phyloP scores from a whole-genome alignment of 2,888 invertebrate genomes.

The Dryomyza anilis region DNA sequence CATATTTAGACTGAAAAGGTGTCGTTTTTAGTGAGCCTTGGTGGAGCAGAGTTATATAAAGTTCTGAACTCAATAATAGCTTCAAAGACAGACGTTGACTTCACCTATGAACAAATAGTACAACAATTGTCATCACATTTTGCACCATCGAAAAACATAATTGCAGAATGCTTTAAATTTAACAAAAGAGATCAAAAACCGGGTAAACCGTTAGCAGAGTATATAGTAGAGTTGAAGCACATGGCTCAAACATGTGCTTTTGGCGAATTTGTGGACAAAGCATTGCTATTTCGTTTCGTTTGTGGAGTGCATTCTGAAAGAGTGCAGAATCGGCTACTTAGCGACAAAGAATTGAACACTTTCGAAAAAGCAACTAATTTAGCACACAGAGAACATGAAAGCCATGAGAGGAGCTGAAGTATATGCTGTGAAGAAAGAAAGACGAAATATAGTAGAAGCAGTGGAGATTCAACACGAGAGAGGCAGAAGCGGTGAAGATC shows the following conservation, averaged over 20 bases:
- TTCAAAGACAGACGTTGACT: slow-evolving; percentile 21
- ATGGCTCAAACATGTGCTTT: slow-evolving; percentile 11
- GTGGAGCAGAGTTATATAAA: slow-evolving; percentile 25
- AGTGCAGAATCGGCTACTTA: slow-evolving; percentile 8
- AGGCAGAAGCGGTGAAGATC: not conserved
- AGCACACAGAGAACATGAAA: not conserved
- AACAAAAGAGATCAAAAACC: slow-evolving; percentile 21
- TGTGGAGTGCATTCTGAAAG: slow-evolving; percentile 7
- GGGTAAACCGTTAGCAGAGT: slow-evolving; percentile 21
- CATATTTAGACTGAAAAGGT: slow-evolving; percentile 8
- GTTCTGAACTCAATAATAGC: slow-evolving; percentile 21
- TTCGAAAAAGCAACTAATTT: slow-evolving; percentile 10
- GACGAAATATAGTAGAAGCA: not conserved
- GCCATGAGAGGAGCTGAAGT: not conserved
- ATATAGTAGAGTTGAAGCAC: slow-evolving; percentile 25
- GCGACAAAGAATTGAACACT: slow-evolving; percentile 1
- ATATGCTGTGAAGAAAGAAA: not conserved
- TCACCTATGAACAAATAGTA: not conserved
- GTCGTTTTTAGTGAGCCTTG: slow-evolving; percentile 21
- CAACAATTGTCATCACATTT: slow-evolving; percentile 17
- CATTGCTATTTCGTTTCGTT: too few relatives aligned
- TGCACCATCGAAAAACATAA: slow-evolving; percentile 20
- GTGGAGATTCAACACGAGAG: not conserved
- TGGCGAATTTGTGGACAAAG: too few relatives aligned
- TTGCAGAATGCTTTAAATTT: too few relatives aligned